Evolutionary conservation across 1,140 invertebrate genomes (phyloP), one percentile per base, ranked within the genome.

Genomic region (Cotesia typhae): DNA sequence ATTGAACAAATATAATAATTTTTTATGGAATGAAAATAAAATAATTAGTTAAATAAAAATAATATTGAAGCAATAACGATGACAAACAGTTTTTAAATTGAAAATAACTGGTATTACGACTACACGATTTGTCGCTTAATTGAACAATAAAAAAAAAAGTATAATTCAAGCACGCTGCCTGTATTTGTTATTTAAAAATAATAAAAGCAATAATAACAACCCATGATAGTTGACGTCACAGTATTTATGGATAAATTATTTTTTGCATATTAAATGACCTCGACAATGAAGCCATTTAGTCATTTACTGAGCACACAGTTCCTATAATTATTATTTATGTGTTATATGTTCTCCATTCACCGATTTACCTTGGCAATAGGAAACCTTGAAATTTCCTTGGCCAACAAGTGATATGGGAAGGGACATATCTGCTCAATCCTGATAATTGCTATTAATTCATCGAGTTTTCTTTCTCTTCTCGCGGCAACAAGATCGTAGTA

Each of bases 351-450:
- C 41, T 9, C 60, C 60, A 65, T 71, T 71, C 60, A 65, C 60
- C 52, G 14, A 51, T 85, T 82, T n/a, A 96, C 82, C 76, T 91
- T 88, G 1, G 93, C 92, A 67, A 90, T 90, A 0, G 91, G 88
- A 84, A 95, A 97, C 76, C 91, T 92, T 55, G 88, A 85, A 38
- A 91, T 86, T 83, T 95, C 93, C 55, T 88, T 78, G 71, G 89
- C 88, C 1, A 95, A 83, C 35, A 94, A 75, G 80, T 96, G 93
- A 85, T 94, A 96, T 0, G 95, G 96, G 87, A 98, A 97, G 1
- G 96, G 96, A 57, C 84, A 88, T 37, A 95, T 82, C 85, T 97
- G 96, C 83, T 98, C 96, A 52, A 97, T 87, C 73, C 95, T 89
- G 37, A 89, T 82, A 74, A 98, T 90, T 12, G 94, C 95, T 53